phyloP scores from a whole-genome alignment of 2,888 invertebrate genomes.

The Subacronicta megacephala region DNA sequence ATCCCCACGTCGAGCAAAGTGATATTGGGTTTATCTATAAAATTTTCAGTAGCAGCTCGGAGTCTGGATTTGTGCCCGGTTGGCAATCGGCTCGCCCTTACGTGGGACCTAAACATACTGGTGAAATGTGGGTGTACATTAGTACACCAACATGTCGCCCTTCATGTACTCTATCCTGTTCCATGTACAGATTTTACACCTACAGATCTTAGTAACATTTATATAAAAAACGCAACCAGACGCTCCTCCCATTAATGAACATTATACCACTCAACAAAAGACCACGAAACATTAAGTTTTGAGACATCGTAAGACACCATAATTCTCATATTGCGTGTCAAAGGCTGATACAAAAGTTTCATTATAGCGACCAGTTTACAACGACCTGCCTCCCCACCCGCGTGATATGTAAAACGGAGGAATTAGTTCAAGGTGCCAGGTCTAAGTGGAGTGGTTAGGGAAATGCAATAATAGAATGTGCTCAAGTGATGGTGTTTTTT shows the following conservation, averaged over 20 bases:
- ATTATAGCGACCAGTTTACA: conserved; percentile 42
- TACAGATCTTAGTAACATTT: background rate
- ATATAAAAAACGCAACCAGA: conserved; percentile 18
- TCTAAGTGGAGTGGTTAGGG: conserved; percentile 51
- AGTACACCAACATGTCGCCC: too few species aligned
- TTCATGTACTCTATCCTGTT: too few species aligned
- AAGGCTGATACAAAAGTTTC: conserved; percentile 66
- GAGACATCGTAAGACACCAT: conserved; percentile 72
- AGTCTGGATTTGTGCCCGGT: too few species aligned
- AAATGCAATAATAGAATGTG: conserved; percentile 62
- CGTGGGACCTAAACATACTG: too few species aligned
- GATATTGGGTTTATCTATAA: too few species aligned
- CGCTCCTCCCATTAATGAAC: conserved; percentile 46
- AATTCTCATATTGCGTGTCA: conserved; percentile 84
- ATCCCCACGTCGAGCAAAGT: too few species aligned
- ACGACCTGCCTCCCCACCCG: conserved; percentile 40
- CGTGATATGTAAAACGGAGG: conserved; percentile 6
- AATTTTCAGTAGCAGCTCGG: too few species aligned
- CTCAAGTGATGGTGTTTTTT: conserved; percentile 64
- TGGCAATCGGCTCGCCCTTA: too few species aligned
- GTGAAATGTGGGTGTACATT: too few species aligned
- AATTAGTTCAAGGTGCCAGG: conserved; percentile 35
- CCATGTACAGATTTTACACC: too few species aligned
- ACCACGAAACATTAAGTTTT: conserved; percentile 68
- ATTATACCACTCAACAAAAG: conserved; percentile 64